Percentiles rank a stretch among this genome's conserved stretches.
These are phyloP conservation scores for Acleris holmiana DNA, from an alignment of 2,888 invertebrate species.

Conservation along the genomic window DNA sequence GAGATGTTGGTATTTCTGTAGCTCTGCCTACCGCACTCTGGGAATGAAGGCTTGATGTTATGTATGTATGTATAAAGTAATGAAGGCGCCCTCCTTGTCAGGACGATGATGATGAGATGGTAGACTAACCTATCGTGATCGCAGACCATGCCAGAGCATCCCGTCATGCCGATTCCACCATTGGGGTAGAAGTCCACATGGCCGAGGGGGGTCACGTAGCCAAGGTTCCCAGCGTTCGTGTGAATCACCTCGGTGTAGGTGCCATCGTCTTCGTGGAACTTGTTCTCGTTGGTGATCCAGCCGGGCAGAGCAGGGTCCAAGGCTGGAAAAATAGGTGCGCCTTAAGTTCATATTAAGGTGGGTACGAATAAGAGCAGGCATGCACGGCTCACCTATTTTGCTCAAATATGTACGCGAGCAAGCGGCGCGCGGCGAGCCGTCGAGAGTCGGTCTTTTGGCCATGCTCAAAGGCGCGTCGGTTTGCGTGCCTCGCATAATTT, in stretches of 20 bases:
- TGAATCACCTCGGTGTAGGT: constrained; percentile 58
- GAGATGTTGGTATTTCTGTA: too few species aligned
- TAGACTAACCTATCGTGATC: constrained; percentile 51
- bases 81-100: background rate
- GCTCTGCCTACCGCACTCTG: too few species aligned
- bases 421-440: too few species aligned
- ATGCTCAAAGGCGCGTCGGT: too few species aligned
- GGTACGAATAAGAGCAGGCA: too few species aligned
- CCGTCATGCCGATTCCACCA: constrained; percentile 54
- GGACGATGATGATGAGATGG: background rate
- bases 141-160: constrained; percentile 47
- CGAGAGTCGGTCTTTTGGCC: too few species aligned
- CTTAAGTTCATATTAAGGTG: too few species aligned
- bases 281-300: constrained; percentile 44
- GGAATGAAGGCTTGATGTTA: too few species aligned
- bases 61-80: too few species aligned
- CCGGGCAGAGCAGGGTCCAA: constrained; percentile 35
- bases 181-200: constrained; percentile 62
- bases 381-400: too few species aligned
- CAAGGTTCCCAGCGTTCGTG: constrained; percentile 53
- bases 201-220: constrained; percentile 47
- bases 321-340: constrained; percentile 14
- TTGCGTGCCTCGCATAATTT: too few species aligned
- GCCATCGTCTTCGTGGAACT: constrained; percentile 47
- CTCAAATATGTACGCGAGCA: too few species aligned